These are phyloP conservation scores for Penaeus chinensis DNA, from an alignment of 1,140 invertebrate genomes.

Conservation along the genomic window DNA sequence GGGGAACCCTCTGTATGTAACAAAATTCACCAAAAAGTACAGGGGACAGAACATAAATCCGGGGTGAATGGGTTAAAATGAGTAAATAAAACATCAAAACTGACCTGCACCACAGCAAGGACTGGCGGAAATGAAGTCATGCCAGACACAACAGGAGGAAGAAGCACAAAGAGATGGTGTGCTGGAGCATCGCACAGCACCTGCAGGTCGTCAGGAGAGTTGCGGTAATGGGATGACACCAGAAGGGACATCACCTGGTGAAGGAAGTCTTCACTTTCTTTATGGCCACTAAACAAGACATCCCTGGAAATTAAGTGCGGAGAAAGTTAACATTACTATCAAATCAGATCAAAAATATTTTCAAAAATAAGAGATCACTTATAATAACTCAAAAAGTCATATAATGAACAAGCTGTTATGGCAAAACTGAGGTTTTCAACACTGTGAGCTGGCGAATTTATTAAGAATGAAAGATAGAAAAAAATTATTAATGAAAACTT, in stretches of 20 bases:
- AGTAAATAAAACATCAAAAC: background rate
- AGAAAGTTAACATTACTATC: background rate
- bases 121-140: slow-evolving; percentile 85
- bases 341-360: background rate
- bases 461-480: too few species aligned
- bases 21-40: too few species aligned
- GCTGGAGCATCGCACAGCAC: slow-evolving; percentile 98
- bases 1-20: too few species aligned
- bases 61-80: too few species aligned
- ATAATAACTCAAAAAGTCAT: too few species aligned
- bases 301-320: slow-evolving; percentile 70
- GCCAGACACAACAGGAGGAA: slow-evolving; percentile 83
- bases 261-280: slow-evolving; percentile 87
- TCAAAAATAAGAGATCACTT: too few species aligned
- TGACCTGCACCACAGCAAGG: slow-evolving; percentile 87
- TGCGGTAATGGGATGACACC: slow-evolving; percentile 97
- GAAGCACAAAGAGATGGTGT: slow-evolving; percentile 95
- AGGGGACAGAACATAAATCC: slow-evolving; percentile 9
- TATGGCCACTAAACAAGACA: slow-evolving; percentile 95
- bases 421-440: too few species aligned
- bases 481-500: too few species aligned
- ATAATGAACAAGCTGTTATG: too few species aligned
- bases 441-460: too few species aligned
- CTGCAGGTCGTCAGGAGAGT: slow-evolving; percentile 98
- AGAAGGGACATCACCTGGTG: slow-evolving; percentile 92